Percentiles rank a stretch among this genome's conserved stretches.
Conservation (phyloP, 1,140 invertebrate species). For the Bombyx mandarina region DNA sequence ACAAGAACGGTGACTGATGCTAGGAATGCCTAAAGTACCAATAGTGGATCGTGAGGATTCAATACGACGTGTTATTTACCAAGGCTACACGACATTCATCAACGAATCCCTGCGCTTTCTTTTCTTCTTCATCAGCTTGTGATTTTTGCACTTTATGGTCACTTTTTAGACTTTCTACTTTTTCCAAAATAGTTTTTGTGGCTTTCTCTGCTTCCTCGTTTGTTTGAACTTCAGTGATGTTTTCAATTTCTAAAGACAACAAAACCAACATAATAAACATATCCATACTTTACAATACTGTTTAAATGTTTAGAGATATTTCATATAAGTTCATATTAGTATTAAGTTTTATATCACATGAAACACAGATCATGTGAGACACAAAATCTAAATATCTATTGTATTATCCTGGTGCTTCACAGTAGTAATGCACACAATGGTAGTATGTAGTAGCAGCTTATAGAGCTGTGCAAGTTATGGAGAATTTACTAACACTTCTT, state of each 20-base stretch:
- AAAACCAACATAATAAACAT: slow-evolving; percentile 4
- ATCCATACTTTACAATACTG: slow-evolving; percentile 1
- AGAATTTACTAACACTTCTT: too few species aligned
- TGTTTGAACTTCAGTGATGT: slow-evolving; percentile 30
- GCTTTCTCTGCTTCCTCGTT: slow-evolving; percentile 38
- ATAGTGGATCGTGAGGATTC: too few species aligned
- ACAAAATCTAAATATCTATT: too few species aligned
- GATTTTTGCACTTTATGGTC: slow-evolving; percentile 52
- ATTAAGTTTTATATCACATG: too few species aligned
- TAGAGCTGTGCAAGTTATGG: too few species aligned
- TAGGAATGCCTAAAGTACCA: too few species aligned
- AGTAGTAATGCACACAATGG: too few species aligned
- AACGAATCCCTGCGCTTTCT: slow-evolving; percentile 61
- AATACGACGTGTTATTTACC: slow-evolving; percentile 23
- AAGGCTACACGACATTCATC: slow-evolving; percentile 59
- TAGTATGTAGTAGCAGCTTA: too few species aligned
- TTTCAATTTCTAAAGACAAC: slow-evolving; percentile 35
- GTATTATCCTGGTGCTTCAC: too few species aligned
- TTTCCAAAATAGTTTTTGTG: slow-evolving; percentile 51
- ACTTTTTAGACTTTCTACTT: slow-evolving; percentile 48
- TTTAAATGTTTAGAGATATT: background rate
- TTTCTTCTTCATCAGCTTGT: slow-evolving; percentile 61
- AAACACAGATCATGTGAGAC: too few species aligned
- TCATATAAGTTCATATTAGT: background rate
- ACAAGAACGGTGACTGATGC: too few species aligned